A percentile compares a stretch with the other conserved stretches of the same genome.
phyloP scores from a whole-genome alignment of 2,888 invertebrate genomes.

The Metallyticus violacea region DNA sequence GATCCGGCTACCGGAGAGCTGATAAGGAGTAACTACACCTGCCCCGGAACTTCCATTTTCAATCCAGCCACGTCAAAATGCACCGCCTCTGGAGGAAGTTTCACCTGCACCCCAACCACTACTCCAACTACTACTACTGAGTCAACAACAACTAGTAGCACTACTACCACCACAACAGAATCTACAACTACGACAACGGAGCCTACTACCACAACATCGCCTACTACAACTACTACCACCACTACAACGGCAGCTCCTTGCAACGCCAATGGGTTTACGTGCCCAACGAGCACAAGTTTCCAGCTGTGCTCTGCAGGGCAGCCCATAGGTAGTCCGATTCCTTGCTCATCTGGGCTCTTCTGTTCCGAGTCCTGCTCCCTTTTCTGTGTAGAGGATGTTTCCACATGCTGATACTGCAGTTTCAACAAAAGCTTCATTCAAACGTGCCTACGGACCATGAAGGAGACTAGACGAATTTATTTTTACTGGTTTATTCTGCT shows the following conservation, averaged over 20 bases:
- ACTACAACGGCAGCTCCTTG: neutral
- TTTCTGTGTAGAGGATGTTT: neutral
- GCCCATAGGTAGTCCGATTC: neutral
- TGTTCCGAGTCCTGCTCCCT: neutral
- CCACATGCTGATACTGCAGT: neutral
- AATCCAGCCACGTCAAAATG: neutral
- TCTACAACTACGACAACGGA: neutral
- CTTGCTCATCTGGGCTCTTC: neutral
- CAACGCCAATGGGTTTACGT: neutral
- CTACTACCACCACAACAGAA: too few species aligned
- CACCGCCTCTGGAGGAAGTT: neutral
- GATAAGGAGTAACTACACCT: neutral
- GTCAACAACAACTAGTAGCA: neutral
- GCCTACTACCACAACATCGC: neutral
- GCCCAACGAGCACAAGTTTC: neutral
- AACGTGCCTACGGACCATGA: too few species aligned
- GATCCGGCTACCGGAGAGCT: neutral
- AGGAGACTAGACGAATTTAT: too few species aligned
- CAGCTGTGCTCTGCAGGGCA: neutral
- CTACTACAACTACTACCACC: neutral
- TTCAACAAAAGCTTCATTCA: too few species aligned
- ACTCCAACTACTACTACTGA: neutral
- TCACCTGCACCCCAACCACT: neutral
- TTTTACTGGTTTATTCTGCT: too few species aligned
- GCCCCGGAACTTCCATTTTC: neutral